Evolutionary conservation across 2,888 invertebrate species (phyloP), one percentile per base, ranked within the genome.

Genomic region (Steinernema carpocapsae): DNA sequence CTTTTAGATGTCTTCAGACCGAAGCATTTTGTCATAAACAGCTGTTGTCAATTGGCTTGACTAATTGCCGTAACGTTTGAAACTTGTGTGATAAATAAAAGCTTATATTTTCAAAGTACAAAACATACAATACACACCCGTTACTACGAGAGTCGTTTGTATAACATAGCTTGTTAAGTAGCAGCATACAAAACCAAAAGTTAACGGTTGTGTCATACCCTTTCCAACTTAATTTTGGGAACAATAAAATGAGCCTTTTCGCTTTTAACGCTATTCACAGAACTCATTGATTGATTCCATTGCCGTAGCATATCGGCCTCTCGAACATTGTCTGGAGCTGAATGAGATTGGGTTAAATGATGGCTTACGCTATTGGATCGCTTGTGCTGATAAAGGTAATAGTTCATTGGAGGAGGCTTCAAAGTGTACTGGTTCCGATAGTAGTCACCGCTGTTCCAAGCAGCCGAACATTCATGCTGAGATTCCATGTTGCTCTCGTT

Each of bases 151-250:
- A n/a, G n/a, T n/a, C n/a, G n/a, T n/a, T n/a, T n/a, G n/a, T n/a
- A n/a, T n/a, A n/a, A n/a, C n/a, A n/a, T n/a, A n/a, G n/a, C n/a
- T n/a, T n/a, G n/a, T n/a, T n/a, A n/a, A n/a, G n/a, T 37, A 37
- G 37, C 37, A 37, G 37, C 10, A 37, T 37, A 37, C 3, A 3
- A 37, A 37, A 37, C 4, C n/a, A n/a, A n/a, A n/a, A n/a, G 48
- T 7, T 19, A 48, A 48, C 14, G 19, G 48, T 6, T 37, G 17
- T 17, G 48, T 64, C 14, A 64, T 7, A 64, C 32, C 14, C 29
- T 7, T 12, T 64, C 64, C 1, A 64, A 37, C 32, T 37, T 64
- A 26, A 64, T 64, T 64, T 64, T 64, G 24, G 64, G 64, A 64
- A 64, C 64, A 64, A 64, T n/a, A 37, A 64, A 64, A 32, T 64